Percentiles rank a stretch among this genome's conserved stretches.
Conservation (phyloP, 2,113 vertebrate species). For the Tonatia bakeri region DNA sequence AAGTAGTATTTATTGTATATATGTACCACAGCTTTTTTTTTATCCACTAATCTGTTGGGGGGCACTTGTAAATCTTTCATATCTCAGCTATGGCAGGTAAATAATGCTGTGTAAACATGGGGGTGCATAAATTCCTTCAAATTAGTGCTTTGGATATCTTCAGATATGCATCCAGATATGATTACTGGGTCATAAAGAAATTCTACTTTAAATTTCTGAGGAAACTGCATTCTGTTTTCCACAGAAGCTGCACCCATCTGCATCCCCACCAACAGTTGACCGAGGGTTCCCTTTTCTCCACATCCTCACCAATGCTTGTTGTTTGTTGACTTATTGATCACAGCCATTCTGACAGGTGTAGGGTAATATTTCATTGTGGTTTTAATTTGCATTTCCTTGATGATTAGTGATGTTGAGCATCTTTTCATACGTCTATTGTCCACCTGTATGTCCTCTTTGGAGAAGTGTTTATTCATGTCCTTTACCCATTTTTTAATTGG, state of each 20-base stretch:
- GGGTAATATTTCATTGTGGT: background rate
- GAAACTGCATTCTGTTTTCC: background rate
- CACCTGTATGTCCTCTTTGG: background rate
- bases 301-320: background rate
- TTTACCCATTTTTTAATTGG: background rate
- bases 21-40: background rate
- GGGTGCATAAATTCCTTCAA: too few species aligned
- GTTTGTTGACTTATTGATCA: background rate
- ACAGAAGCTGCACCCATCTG: background rate
- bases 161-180: background rate
- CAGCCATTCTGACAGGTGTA: background rate
- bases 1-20: background rate
- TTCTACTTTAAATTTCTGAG: background rate
- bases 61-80: background rate
- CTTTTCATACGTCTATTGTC: background rate
- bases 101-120: background rate
- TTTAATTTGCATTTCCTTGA: background rate
- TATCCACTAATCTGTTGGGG: background rate
- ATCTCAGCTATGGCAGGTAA: background rate
- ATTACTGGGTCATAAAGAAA: background rate
- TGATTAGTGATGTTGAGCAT: background rate
- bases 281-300: background rate
- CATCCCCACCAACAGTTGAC: background rate
- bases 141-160: too few species aligned
- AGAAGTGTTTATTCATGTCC: background rate